Percentiles rank a stretch among this genome's conserved stretches.
These are phyloP conservation scores for Aricia agestis DNA, from an alignment of 1,140 invertebrate species.

Conservation along the genomic window DNA sequence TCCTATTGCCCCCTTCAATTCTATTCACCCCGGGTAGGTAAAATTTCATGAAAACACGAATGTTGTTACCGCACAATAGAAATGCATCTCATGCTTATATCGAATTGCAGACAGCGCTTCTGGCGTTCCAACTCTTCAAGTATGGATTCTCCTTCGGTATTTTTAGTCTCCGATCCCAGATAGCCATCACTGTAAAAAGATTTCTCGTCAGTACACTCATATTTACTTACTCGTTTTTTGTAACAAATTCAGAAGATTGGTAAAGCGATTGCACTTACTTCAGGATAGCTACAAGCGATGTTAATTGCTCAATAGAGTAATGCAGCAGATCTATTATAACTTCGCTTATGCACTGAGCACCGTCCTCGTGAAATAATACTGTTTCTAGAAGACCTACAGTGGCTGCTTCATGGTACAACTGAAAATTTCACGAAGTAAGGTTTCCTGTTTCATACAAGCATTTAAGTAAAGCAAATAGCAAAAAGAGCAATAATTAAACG, in stretches of 20 bases:
- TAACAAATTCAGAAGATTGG: no score
- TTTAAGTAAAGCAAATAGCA: no score
- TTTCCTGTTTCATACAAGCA: no score
- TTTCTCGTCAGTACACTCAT: no score
- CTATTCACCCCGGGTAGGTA: no score
- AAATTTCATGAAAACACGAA: no score
- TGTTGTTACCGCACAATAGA: slow-evolving; percentile 79
- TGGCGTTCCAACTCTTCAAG: slow-evolving; percentile 80
- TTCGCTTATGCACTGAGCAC: slow-evolving; percentile 82
- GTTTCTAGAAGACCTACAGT: slow-evolving; percentile 84
- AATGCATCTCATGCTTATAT: slow-evolving; percentile 83
- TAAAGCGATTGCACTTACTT: slow-evolving; percentile 40
- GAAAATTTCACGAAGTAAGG: slow-evolving; percentile 30
- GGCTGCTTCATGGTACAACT: slow-evolving; percentile 84
- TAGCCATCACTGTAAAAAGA: slow-evolving; percentile 50
- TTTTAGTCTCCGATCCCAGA: slow-evolving; percentile 51
- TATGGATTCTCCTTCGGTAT: slow-evolving; percentile 67
- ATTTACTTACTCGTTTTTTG: no score
- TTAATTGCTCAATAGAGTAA: slow-evolving; percentile 80
- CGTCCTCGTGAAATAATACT: slow-evolving; percentile 84
- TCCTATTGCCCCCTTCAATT: no score
- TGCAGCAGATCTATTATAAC: slow-evolving; percentile 84
- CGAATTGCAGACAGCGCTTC: slow-evolving; percentile 80
- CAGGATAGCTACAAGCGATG: slow-evolving; percentile 73
- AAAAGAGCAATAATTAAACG: not conserved